A percentile compares a stretch with the other conserved stretches of the same genome.
Conservation (phyloP, 2,113 vertebrate genomes). For the Sorex araneus region DNA sequence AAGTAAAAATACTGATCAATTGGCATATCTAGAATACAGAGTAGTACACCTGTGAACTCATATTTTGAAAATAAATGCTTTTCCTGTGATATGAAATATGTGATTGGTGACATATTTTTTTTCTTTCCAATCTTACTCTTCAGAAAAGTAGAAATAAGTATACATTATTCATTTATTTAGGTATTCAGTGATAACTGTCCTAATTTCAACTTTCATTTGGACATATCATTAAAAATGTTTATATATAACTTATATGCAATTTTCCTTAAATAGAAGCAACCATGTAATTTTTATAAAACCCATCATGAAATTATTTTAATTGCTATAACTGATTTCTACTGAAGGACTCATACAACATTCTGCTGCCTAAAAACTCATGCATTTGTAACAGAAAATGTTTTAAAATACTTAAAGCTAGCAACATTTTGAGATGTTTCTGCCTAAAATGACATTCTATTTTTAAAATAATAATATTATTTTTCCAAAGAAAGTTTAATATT, state of each 20-base stretch:
- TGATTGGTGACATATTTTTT: not conserved
- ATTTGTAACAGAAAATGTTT: not conserved
- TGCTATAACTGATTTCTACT: constrained; percentile 26
- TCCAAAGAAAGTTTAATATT: not conserved
- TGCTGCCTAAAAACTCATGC: not conserved
- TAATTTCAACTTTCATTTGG: constrained; percentile 74
- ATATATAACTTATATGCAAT: not conserved
- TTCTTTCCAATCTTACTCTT: not conserved
- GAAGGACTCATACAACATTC: not conserved
- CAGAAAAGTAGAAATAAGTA: not conserved
- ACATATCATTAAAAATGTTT: accelerated
- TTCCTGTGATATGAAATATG: not conserved
- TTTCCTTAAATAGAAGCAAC: not conserved
- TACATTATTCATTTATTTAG: not conserved
- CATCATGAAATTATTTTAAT: not conserved
- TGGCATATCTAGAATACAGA: not conserved
- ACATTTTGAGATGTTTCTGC: not conserved
- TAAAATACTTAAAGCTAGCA: constrained; percentile 41
- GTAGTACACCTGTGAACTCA: not conserved
- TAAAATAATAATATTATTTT: not conserved
- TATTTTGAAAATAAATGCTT: not conserved
- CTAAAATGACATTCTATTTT: not conserved
- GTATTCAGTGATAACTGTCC: constrained; percentile 22
- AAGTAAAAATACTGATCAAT: not conserved
- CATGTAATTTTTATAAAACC: not conserved